Base-by-base conservation (phyloP, 2,797 vertebrate species). In the Thunnus albacares region DNA sequence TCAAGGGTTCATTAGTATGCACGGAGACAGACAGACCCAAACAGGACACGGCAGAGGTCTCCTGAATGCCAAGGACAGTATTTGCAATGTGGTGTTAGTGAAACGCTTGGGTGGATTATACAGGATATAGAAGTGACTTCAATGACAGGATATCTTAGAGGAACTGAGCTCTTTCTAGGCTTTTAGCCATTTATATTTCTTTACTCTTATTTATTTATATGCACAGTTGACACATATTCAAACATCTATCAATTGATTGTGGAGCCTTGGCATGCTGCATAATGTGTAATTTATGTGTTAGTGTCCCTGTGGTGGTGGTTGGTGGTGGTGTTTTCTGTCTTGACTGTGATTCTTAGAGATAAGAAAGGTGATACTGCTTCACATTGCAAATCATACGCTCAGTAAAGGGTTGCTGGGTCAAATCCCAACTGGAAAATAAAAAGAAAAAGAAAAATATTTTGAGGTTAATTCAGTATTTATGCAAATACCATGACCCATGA, bases 1-100 rank as follows among this genome's bases (percentile, higher is more conserved):
- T 96, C 91, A 63, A 70, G 83, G 75, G 80, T 89, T 95, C 95
- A 96, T 96, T 96, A 94, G 95, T 94, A 96, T 95, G 91, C 95
- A 89, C 41, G 24, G 77, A 91, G 92, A 89, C 80, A 53, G 75
- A 80, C 79, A 18, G 90, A 92, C 90, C 88, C 89, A 85, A 92
- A 92, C 82, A 88, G 86, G 88, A 90, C 91, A 87, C 83, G 70
- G 77, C 90, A 89, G 94, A 95, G 94, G 94, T 94, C 94, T 88
- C 84, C 83, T 84, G 85, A 92, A 94, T 94, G 94, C 95, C 93
- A 95, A 95, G 94, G 94, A 94, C 91, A 82, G 75, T 81, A 85
- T 92, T 85, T 66, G 80, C 79, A 79, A 69, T 53, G 86, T 76
- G 80, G 59, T 35, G 20, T 78, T 71, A 80, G 65, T 82, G 85